Evolutionary conservation across 1,140 invertebrate species (phyloP).

Genomic region (Saxidomus purpurata): DNA sequence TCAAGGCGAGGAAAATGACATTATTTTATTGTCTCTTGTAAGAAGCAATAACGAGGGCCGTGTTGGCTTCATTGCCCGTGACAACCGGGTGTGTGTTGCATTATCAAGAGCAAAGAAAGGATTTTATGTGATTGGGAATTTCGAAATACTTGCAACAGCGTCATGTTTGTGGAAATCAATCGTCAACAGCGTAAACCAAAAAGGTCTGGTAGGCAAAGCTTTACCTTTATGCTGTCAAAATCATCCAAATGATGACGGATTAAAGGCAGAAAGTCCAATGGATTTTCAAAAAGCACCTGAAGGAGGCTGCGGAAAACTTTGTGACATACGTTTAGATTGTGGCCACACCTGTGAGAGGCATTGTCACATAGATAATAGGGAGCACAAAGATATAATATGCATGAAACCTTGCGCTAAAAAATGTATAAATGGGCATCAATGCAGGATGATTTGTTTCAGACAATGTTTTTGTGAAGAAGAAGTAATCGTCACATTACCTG

Average conservation of each 20-base stretch:
- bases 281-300: constrained; percentile 83
- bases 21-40: constrained; percentile 94
- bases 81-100: constrained; percentile 94
- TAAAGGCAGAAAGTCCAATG: constrained; percentile 56
- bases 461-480: constrained; percentile 4
- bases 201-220: constrained; percentile 68
- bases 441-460: constrained; percentile 66
- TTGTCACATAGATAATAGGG: constrained; percentile 75
- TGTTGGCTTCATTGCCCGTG: constrained; percentile 92
- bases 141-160: constrained; percentile 87
- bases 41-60: constrained; percentile 89
- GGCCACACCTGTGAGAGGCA: constrained; percentile 77
- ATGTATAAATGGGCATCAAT: constrained; percentile 87
- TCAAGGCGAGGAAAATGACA: constrained; percentile 93
- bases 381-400: constrained; percentile 75
- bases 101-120: constrained; percentile 93
- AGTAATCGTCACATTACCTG: not conserved
- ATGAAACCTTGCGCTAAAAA: constrained; percentile 77
- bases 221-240: constrained; percentile 85
- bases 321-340: constrained; percentile 78
- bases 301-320: constrained; percentile 82
- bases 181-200: constrained; percentile 53
- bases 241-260: constrained; percentile 77
- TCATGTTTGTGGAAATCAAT: constrained; percentile 86
- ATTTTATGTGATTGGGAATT: constrained; percentile 90